Percentiles rank a stretch among this genome's conserved stretches.
These are phyloP conservation scores for Tetragonisca angustula DNA, from an alignment of 2,888 invertebrate species.

Conservation along the genomic window DNA sequence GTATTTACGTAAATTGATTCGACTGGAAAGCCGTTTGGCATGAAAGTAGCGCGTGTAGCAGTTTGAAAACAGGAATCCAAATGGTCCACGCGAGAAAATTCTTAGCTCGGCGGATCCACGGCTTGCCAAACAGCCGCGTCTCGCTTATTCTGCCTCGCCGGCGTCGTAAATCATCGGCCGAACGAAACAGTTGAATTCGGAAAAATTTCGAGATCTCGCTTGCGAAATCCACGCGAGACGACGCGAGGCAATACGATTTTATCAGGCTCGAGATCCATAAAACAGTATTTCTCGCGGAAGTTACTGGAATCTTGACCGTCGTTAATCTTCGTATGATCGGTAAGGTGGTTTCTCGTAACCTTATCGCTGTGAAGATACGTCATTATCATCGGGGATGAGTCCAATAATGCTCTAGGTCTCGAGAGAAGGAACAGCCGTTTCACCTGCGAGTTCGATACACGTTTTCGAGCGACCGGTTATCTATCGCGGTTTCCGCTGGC, in stretches of 20 bases:
- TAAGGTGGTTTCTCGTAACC: slow-evolving; percentile 21
- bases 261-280: slow-evolving; percentile 1
- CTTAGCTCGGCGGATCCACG: not conserved
- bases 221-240: not conserved
- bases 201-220: not conserved
- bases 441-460: slow-evolving; percentile 14
- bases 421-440: not conserved
- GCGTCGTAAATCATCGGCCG: slow-evolving; percentile 23
- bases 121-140: slow-evolving; percentile 38
- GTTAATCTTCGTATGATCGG: slow-evolving; percentile 52
- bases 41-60: slow-evolving; percentile 42
- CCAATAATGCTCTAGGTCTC: not conserved
- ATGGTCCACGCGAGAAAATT: slow-evolving; percentile 18
- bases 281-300: slow-evolving; percentile 13
- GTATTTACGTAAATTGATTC: slow-evolving; percentile 36
- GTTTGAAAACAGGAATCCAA: slow-evolving; percentile 47
- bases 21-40: slow-evolving; percentile 39
- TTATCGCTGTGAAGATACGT: slow-evolving; percentile 36
- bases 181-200: not conserved
- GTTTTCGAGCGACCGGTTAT: slow-evolving; percentile 25
- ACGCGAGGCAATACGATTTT: too few species aligned
- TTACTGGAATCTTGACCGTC: slow-evolving; percentile 41
- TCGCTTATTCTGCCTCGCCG: not conserved
- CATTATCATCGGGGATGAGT: slow-evolving; percentile 25
- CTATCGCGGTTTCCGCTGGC: slow-evolving; percentile 50